Evolutionary conservation across 2,113 vertebrate genomes (phyloP).

Genomic region (Dasypus novemcinctus): DNA sequence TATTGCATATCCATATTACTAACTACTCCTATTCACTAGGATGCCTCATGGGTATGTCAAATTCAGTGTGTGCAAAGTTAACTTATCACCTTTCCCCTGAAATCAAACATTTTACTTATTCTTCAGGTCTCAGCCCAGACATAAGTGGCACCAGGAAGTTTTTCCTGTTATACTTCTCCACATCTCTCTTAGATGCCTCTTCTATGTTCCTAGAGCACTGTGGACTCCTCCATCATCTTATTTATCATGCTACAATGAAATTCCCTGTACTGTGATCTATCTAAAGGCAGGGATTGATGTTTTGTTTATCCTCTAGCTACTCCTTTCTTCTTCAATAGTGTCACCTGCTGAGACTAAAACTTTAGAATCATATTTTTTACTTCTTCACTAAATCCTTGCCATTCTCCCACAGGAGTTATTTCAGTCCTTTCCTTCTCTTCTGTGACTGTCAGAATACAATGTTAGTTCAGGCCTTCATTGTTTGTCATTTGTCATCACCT

Average conservation of each 20-base stretch:
- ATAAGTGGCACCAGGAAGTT: too few relatives aligned
- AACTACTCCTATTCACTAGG: background rate
- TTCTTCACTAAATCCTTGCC: conserved; percentile 26
- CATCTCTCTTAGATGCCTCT: background rate
- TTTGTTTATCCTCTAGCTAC: background rate
- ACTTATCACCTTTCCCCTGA: background rate
- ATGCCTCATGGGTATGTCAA: background rate
- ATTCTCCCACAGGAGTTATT: conserved; percentile 7
- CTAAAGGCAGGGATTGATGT: background rate
- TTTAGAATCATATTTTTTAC: conserved; percentile 14
- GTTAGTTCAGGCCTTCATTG: background rate
- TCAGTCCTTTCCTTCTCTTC: background rate
- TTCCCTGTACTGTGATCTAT: background rate
- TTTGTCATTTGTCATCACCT: conserved; percentile 5
- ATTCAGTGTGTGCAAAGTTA: background rate
- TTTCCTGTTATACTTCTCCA: background rate
- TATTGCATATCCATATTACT: background rate
- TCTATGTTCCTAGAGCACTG: background rate
- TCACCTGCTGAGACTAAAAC: background rate
- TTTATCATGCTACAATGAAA: background rate
- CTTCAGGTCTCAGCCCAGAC: too few relatives aligned
- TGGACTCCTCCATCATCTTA: background rate
- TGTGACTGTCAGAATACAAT: background rate
- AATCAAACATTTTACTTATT: background rate
- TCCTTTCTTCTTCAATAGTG: background rate